Percentiles rank a stretch among this genome's conserved stretches.
Evolutionary conservation across 2,888 invertebrate genomes (phyloP).

Genomic region (Rambutsinella grinnellia): DNA sequence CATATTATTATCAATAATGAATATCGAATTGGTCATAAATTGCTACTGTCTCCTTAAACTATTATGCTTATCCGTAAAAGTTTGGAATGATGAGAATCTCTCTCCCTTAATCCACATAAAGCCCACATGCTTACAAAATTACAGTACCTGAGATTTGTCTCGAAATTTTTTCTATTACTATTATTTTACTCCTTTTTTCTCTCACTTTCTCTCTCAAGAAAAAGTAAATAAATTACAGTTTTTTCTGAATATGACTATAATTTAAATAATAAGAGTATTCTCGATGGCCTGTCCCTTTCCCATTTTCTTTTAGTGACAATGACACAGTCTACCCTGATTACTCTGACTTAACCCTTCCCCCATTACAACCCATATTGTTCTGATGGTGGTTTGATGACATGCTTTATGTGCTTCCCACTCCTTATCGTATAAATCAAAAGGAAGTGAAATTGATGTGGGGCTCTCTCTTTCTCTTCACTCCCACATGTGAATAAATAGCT

Average conservation of each 20-base stretch:
- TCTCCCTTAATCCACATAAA: no score
- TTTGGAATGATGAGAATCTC: no score
- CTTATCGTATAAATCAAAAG: constrained; percentile 33
- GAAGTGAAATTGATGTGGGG: constrained; percentile 38
- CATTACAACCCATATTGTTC: background rate
- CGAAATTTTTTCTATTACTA: no score
- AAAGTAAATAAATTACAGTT: constrained; percentile 9
- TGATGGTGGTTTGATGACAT: background rate
- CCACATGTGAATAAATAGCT: constrained; percentile 22
- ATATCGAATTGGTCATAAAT: no score
- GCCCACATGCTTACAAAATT: no score
- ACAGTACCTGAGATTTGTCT: no score
- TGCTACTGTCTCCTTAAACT: no score
- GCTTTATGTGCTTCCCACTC: background rate
- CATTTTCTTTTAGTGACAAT: constrained; percentile 4
- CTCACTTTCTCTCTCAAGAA: constrained; percentile 22
- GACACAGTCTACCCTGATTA: no score
- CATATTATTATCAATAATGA: no score
- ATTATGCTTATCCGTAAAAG: no score
- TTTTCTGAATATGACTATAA: constrained; percentile 32
- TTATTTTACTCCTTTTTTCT: constrained; percentile 25
- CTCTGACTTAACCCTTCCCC: background rate
- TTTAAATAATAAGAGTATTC: constrained; percentile 57
- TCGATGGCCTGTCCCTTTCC: no score
- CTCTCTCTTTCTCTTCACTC: background rate